Percentiles rank a stretch among this genome's conserved stretches.
phyloP scores from a whole-genome alignment of 2,888 invertebrate genomes.

The Drosophila tripunctata region DNA sequence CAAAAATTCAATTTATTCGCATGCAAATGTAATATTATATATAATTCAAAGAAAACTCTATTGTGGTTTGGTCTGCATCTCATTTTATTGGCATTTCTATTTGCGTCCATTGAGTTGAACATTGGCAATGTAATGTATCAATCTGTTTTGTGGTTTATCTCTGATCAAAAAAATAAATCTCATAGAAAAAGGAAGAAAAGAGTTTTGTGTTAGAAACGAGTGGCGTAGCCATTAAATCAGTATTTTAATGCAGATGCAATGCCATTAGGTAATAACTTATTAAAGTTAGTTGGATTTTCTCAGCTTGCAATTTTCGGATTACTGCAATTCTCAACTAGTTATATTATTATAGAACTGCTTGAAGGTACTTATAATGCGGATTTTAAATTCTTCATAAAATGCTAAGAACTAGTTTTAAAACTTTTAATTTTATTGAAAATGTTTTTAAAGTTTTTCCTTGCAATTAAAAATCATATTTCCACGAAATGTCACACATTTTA shows the following conservation, averaged over 20 bases:
- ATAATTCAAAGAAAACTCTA: constrained; percentile 60
- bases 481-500: too few species aligned
- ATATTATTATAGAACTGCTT: too few species aligned
- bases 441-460: too few species aligned
- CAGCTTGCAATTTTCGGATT: too few species aligned
- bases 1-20: constrained; percentile 71
- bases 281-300: background rate
- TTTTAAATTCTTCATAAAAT: too few species aligned
- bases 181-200: constrained; percentile 4
- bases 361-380: too few species aligned
- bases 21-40: constrained; percentile 59
- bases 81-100: constrained; percentile 5
- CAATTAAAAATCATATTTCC: too few species aligned
- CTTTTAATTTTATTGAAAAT: too few species aligned
- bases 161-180: constrained; percentile 15
- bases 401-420: too few species aligned
- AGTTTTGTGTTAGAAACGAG: constrained; percentile 40
- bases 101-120: constrained; percentile 47
- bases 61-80: background rate
- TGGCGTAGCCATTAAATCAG: constrained; percentile 54
- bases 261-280: background rate
- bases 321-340: too few species aligned
- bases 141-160: constrained; percentile 70
- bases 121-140: constrained; percentile 74
- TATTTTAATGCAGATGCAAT: constrained; percentile 28